Conservation (phyloP, 2,113 vertebrate genomes). For the Xerus inauris region DNA sequence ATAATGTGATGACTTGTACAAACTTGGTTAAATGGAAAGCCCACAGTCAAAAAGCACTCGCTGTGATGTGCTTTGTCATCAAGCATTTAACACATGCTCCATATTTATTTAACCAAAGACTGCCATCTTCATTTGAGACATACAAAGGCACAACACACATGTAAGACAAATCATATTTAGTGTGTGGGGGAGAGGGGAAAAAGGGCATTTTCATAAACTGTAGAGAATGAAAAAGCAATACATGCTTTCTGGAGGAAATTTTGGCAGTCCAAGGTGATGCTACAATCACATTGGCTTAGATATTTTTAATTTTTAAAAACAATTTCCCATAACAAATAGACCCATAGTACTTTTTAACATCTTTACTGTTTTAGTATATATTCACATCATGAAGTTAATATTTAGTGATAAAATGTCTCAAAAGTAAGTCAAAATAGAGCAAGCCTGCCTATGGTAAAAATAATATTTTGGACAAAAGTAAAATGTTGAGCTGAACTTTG, state of each 20-base stretch:
- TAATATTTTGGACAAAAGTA: neutral
- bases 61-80: neutral
- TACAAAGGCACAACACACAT: neutral
- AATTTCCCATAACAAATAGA: neutral
- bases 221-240: neutral
- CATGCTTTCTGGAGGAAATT: slow-evolving; percentile 3
- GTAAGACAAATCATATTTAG: neutral
- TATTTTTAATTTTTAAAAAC: neutral
- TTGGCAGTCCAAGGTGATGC: neutral
- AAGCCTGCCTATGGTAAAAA: neutral
- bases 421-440: neutral
- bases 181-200: neutral
- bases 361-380: neutral
- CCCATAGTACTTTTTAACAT: neutral
- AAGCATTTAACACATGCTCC: neutral
- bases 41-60: neutral
- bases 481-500: neutral
- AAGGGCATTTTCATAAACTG: neutral
- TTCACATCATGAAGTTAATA: neutral
- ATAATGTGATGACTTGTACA: neutral
- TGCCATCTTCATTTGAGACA: neutral
- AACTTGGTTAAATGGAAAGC: neutral
- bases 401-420: neutral
- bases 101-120: neutral
- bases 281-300: neutral